Percentiles rank a stretch among this genome's conserved stretches.
Evolutionary conservation across 2,113 vertebrate species (phyloP).

Genomic region (Cynocephalus volans): DNA sequence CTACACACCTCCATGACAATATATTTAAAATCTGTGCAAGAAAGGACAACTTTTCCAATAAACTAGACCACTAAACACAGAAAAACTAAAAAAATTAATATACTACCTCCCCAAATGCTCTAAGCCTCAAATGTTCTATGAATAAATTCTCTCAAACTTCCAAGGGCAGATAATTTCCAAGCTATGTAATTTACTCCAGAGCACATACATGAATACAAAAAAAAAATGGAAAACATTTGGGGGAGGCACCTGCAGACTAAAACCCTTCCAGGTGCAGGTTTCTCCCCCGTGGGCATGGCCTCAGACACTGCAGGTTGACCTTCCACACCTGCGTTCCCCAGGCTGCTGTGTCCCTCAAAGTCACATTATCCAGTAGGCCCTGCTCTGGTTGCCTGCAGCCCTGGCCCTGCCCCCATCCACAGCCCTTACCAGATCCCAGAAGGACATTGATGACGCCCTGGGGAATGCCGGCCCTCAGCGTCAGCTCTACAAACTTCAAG

Average conservation of each 20-base stretch:
- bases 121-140: not conserved
- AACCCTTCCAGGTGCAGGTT: not conserved
- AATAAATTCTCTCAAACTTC: not conserved
- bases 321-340: accelerated
- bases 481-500: conserved; percentile 94
- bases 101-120: not conserved
- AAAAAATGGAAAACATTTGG: not conserved
- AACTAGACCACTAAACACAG: not conserved
- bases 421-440: conserved; percentile 91
- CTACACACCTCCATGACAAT: not conserved
- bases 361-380: not conserved
- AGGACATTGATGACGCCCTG: conserved; percentile 94
- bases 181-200: not conserved
- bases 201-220: not conserved
- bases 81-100: not conserved
- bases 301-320: not conserved
- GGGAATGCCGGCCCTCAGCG: conserved; percentile 92
- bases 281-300: accelerated
- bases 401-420: not conserved
- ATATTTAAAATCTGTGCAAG: not conserved
- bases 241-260: not conserved
- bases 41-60: not conserved
- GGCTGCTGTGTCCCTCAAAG: not conserved
- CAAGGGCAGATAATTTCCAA: not conserved
- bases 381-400: not conserved